phyloP scores from a whole-genome alignment of 2,888 invertebrate genomes.

The Dasypolia templi region DNA sequence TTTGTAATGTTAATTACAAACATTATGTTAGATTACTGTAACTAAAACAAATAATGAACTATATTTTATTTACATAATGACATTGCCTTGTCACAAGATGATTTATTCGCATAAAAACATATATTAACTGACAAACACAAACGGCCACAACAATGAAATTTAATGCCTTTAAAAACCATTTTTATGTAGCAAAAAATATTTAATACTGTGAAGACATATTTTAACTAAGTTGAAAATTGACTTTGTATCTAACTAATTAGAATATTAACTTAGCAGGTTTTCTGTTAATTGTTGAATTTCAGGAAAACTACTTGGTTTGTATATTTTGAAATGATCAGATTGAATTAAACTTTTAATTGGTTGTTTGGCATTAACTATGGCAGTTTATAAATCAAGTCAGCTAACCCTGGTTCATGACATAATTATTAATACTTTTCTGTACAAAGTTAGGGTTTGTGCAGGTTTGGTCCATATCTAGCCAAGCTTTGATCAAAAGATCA shows the following conservation, averaged over 20 bases:
- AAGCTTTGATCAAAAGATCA: neutral
- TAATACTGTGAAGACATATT: neutral
- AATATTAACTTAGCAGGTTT: neutral
- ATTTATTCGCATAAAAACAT: constrained; percentile 45
- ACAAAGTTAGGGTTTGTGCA: neutral
- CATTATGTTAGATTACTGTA: neutral
- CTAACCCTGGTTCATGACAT: no score
- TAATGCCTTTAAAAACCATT: constrained; percentile 26
- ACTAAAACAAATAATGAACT: constrained; percentile 1
- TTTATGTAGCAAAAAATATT: constrained; percentile 9
- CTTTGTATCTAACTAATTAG: neutral
- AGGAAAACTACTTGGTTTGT: neutral
- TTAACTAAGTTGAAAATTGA: neutral
- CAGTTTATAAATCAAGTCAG: neutral
- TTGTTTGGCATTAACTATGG: neutral
- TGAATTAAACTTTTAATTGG: neutral
- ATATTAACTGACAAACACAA: constrained; percentile 10
- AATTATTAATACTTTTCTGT: no score
- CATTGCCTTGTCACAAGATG: constrained; percentile 23
- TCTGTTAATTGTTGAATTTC: neutral
- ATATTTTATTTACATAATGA: constrained; percentile 42
- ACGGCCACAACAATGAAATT: constrained; percentile 5
- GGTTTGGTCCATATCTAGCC: neutral
- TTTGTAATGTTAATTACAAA: neutral
- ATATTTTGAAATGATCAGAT: neutral